A percentile compares a stretch with the other conserved stretches of the same genome.
Evolutionary conservation across 2,113 vertebrate genomes (phyloP).

Genomic region (Dissostichus mawsoni): DNA sequence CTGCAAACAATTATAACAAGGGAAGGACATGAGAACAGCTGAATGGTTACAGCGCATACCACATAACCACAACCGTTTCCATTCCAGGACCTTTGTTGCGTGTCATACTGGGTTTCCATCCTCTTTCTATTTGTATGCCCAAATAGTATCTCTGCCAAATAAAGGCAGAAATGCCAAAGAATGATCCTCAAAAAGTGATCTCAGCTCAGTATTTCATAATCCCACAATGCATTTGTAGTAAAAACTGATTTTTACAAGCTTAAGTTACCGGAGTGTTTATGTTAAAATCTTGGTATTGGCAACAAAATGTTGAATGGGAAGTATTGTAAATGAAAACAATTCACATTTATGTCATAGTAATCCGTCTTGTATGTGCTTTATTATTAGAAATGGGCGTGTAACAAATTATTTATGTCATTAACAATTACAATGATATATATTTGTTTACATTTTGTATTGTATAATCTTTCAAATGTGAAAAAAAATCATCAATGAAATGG

Average conservation of each 20-base stretch:
- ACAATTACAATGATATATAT: background rate
- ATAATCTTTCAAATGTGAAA: too few species aligned
- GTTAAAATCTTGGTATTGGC: background rate
- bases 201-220: too few species aligned
- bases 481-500: too few species aligned
- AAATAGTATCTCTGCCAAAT: too few species aligned
- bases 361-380: background rate
- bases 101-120: too few species aligned
- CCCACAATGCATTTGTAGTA: conserved; percentile 24
- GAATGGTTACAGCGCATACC: too few species aligned
- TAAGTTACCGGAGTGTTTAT: background rate
- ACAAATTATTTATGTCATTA: background rate
- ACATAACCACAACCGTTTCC: too few species aligned
- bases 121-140: too few species aligned
- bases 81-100: too few species aligned
- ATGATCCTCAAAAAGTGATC: too few species aligned
- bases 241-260: background rate
- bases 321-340: background rate
- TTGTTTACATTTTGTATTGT: too few species aligned
- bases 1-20: conserved; percentile 69
- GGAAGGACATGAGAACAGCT: conserved; percentile 23
- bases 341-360: background rate
- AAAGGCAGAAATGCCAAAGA: too few species aligned
- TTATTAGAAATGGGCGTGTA: background rate
- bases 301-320: background rate